Conservation (phyloP, 2,888 invertebrate genomes). For the Heliconius hortense region DNA sequence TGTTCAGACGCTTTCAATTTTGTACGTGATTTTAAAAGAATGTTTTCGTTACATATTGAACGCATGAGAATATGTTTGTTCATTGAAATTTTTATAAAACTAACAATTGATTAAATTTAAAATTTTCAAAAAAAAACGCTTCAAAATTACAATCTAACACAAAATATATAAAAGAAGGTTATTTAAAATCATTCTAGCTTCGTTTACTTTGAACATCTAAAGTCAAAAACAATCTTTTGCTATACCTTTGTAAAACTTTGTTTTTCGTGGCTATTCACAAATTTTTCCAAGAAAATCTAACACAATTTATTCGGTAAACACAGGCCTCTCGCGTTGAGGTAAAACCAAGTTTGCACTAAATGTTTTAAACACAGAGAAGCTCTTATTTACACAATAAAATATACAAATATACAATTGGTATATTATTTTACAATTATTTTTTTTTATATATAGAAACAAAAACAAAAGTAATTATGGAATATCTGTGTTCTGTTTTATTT, state of each 20-base stretch:
- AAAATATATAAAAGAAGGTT: background rate
- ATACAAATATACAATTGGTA: background rate
- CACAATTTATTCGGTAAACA: constrained; percentile 25
- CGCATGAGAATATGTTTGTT: background rate
- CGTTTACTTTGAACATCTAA: background rate
- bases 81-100: background rate
- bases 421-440: background rate
- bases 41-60: background rate
- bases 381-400: constrained; percentile 1
- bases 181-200: background rate
- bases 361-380: constrained; percentile 5
- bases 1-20: constrained; percentile 15
- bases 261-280: constrained; percentile 11
- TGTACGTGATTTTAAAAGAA: background rate
- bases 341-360: constrained; percentile 7
- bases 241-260: background rate
- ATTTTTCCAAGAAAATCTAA: constrained; percentile 27
- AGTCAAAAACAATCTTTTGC: background rate
- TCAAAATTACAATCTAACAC: background rate
- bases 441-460: background rate
- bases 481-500: too few relatives aligned
- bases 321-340: constrained; percentile 22
- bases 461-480: too few relatives aligned
- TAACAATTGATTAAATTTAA: too few relatives aligned
- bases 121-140: background rate